Conservation (phyloP, 2,888 invertebrate species). For the Rotaria macrura region DNA sequence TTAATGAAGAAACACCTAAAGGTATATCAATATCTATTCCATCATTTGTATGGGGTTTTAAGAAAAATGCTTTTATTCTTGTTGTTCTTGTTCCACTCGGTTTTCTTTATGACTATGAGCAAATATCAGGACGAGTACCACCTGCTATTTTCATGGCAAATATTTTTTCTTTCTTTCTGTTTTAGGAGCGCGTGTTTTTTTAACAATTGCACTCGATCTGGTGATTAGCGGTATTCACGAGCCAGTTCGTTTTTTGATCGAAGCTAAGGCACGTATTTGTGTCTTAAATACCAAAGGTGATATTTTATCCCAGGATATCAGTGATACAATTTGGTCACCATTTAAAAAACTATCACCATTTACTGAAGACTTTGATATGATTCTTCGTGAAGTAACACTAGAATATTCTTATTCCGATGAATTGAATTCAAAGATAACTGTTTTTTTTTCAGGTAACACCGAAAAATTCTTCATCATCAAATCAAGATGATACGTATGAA, state of each 20-base stretch:
- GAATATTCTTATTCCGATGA: no score
- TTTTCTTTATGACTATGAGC: neutral
- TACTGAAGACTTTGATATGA: slow-evolving; percentile 18
- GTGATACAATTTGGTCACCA: slow-evolving; percentile 4
- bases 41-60: neutral
- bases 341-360: slow-evolving; percentile 22
- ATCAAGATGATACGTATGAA: slow-evolving; percentile 1
- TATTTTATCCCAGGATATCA: neutral
- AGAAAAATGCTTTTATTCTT: neutral
- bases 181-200: slow-evolving; percentile 59
- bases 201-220: slow-evolving; percentile 88
- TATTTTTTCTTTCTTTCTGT: neutral
- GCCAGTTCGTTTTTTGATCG: slow-evolving; percentile 69
- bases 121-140: neutral
- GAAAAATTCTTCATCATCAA: neutral
- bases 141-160: neutral
- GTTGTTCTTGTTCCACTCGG: neutral
- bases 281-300: neutral
- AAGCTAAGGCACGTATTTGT: slow-evolving; percentile 25
- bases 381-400: neutral
- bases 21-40: slow-evolving; percentile 36
- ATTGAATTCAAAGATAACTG: no score
- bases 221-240: slow-evolving; percentile 79
- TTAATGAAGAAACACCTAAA: slow-evolving; percentile 71
- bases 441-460: neutral